Evolutionary conservation across 2,888 invertebrate species (phyloP), one percentile per base, ranked within the genome.

Genomic region (Encarsia formosa): DNA sequence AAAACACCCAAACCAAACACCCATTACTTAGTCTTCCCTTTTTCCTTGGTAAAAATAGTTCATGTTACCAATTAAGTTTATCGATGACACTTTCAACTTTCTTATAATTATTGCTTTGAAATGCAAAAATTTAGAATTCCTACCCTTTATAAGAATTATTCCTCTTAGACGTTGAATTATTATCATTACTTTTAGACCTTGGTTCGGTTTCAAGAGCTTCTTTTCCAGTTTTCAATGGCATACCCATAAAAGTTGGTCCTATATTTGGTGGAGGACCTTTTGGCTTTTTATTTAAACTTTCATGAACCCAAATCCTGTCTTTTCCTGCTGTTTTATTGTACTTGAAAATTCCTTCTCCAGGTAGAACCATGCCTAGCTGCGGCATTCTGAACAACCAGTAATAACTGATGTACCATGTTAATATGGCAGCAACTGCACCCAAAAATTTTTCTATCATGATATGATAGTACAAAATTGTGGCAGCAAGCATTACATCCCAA

Each of bases 401-500:
- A 71, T 97, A 97, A 0, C 91, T 92, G 20, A 91, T 75, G 77
- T 88, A 94, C 96, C 96, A 97, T 26, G 89, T 88, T 5, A 87
- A 68, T 63, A 94, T 85, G 9, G 94, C 96, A 64, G 90, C 78
- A n/a, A 86, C 78, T 19, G 91, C 91, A 63, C 91, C 94, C 1
- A 91, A 72, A 55, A 98, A 86, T 72, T 99, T 98, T 71, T 99
- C 96, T 22, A 93, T 84, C 88, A 97, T 91, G 43, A 89, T 88
- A 73, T 99, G 99, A 75, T 95, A 97, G 73, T 97, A 99, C 6
- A 98, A 70, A 73, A 93, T 87, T 1, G 98, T 97, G 31, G 88
- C 86, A 4, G 94, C 79, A 40, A 99, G 77, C 94, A 97, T 96
- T 4, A 94, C 80, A 76, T 99, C 95, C 94, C 95, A 96, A n/a